Evolutionary conservation across 2,113 vertebrate species (phyloP).

Genomic region (Zapornia atra): DNA sequence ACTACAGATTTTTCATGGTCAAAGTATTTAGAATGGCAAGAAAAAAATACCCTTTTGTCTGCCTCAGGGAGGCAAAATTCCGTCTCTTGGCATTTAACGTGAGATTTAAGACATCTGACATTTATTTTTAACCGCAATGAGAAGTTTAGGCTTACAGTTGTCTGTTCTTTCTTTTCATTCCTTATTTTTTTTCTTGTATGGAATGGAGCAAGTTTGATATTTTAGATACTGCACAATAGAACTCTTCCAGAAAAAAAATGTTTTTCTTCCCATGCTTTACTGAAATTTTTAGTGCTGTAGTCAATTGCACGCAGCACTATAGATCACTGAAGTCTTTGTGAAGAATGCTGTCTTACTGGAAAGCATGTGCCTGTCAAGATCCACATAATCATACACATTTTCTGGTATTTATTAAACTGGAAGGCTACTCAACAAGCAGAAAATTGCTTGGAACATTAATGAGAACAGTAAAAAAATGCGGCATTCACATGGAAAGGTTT

Average conservation of each 20-base stretch:
- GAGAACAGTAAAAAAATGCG: neutral
- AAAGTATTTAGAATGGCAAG: neutral
- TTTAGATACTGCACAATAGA: neutral
- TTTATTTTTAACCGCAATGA: neutral
- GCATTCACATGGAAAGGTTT: neutral
- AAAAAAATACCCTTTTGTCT: neutral
- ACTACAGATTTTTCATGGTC: neutral
- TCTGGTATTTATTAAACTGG: neutral
- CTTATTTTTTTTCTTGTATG: neutral
- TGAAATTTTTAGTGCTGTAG: neutral
- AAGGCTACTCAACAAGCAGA: neutral
- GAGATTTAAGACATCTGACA: neutral
- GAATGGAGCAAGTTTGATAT: neutral
- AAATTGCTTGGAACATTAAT: conserved; percentile 13
- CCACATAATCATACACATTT: neutral
- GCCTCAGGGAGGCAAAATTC: neutral
- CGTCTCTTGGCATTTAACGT: neutral
- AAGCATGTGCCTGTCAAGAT: neutral
- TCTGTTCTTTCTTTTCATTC: neutral
- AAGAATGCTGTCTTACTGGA: neutral
- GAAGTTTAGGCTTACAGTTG: neutral
- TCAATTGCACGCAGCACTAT: neutral
- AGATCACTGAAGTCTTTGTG: neutral
- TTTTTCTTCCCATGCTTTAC: neutral
- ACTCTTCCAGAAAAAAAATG: neutral